Evolutionary conservation across 2,888 invertebrate species (phyloP).

Genomic region (Homarus gammarus): DNA sequence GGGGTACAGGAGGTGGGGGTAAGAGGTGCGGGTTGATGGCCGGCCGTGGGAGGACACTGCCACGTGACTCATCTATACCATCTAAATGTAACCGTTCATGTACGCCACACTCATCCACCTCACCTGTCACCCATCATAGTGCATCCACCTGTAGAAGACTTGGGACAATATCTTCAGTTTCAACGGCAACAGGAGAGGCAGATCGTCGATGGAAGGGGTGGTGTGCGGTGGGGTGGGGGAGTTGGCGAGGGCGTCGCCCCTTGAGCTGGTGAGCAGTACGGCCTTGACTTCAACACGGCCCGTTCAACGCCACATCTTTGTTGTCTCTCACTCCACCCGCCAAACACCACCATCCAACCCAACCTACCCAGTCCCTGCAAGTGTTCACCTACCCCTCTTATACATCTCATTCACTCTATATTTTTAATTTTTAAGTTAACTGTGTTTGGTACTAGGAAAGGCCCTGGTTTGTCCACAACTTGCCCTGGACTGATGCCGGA

Average conservation of each 20-base stretch:
- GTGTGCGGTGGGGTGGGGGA: too few relatives aligned
- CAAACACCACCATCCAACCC: neutral
- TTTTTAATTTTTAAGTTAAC: too few relatives aligned
- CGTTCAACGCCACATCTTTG: slow-evolving; percentile 21
- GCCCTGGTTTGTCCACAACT: too few relatives aligned
- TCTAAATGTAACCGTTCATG: neutral
- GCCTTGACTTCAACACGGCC: slow-evolving; percentile 27
- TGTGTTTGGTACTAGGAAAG: too few relatives aligned
- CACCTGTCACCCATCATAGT: neutral
- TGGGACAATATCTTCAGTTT: too few relatives aligned
- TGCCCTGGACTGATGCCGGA: too few relatives aligned
- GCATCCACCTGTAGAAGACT: too few relatives aligned
- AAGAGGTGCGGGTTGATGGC: slow-evolving; percentile 37
- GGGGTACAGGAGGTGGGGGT: slow-evolving; percentile 3
- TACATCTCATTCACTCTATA: too few relatives aligned
- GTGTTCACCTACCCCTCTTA: too few relatives aligned
- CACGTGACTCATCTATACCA: slow-evolving; percentile 35
- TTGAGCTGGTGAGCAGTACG: slow-evolving; percentile 13
- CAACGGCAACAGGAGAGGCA: too few relatives aligned
- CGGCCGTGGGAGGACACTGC: slow-evolving; percentile 28
- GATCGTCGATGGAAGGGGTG: too few relatives aligned
- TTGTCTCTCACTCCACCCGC: slow-evolving; percentile 3
- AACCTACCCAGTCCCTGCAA: too few relatives aligned
- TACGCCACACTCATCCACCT: neutral
- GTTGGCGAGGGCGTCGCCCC: slow-evolving; percentile 33